These are phyloP conservation scores for Lasioglossum oenotherae DNA, from an alignment of 2,888 invertebrate species.

Conservation along the genomic window DNA sequence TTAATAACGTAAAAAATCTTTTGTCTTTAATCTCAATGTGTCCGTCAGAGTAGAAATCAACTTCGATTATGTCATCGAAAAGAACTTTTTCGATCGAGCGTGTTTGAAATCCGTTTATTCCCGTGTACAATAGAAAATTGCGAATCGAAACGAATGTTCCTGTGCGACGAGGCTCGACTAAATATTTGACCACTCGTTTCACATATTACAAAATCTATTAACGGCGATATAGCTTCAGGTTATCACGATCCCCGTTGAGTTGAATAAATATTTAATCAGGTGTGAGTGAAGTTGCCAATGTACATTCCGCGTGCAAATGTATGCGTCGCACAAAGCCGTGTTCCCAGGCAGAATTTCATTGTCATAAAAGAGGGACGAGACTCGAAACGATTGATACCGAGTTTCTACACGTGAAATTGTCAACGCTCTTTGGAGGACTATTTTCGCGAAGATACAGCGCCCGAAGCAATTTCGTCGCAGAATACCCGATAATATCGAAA, in stretches of 20 bases:
- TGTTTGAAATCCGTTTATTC: neutral
- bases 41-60: neutral
- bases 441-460: no score
- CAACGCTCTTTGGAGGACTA: neutral
- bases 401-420: neutral
- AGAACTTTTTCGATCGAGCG: neutral
- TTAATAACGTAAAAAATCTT: neutral
- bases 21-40: neutral
- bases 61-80: neutral
- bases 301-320: neutral
- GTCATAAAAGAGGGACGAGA: neutral
- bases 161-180: neutral
- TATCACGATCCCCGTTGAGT: neutral
- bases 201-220: neutral
- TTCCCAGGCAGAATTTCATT: neutral
- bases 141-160: neutral
- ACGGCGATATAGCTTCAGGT: neutral
- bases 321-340: neutral
- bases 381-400: neutral
- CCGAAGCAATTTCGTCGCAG: neutral
- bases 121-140: neutral
- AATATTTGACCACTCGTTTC: slow-evolving; percentile 8
- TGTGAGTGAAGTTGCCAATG: neutral
- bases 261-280: slow-evolving; percentile 15
- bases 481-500: neutral